Percentiles rank a stretch among this genome's conserved stretches.
These are phyloP conservation scores for Notodonta dromedarius DNA, from an alignment of 2,888 invertebrate genomes.

Conservation along the genomic window DNA sequence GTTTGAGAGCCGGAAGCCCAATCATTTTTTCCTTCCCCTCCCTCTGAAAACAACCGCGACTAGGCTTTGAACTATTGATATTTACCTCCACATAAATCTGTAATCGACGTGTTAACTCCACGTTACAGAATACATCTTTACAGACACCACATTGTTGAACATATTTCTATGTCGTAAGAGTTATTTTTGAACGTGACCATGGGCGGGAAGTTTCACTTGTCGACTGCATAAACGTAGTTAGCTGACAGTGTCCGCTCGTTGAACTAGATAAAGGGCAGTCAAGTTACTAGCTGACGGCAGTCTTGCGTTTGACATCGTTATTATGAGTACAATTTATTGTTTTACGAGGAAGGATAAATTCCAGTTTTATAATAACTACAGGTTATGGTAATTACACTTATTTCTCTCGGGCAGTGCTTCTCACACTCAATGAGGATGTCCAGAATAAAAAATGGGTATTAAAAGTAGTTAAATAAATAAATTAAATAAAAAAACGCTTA, in stretches of 20 bases:
- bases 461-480: too few relatives aligned
- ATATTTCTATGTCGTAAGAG: background rate
- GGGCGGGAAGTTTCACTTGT: background rate
- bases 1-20: too few relatives aligned
- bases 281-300: background rate
- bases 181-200: background rate
- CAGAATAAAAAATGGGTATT: too few relatives aligned
- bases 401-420: too few relatives aligned
- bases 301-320: background rate
- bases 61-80: too few relatives aligned
- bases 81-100: background rate
- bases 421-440: too few relatives aligned
- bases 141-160: background rate
- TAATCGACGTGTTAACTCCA: background rate
- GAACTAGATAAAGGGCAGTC: background rate
- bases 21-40: too few relatives aligned
- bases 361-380: too few relatives aligned
- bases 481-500: too few relatives aligned
- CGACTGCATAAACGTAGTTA: background rate
- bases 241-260: conserved; percentile 1
- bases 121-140: background rate
- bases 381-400: too few relatives aligned
- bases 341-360: background rate
- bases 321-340: background rate
- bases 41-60: too few relatives aligned